Evolutionary conservation across 2,797 vertebrate genomes (phyloP).

Genomic region (Huso huso): DNA sequence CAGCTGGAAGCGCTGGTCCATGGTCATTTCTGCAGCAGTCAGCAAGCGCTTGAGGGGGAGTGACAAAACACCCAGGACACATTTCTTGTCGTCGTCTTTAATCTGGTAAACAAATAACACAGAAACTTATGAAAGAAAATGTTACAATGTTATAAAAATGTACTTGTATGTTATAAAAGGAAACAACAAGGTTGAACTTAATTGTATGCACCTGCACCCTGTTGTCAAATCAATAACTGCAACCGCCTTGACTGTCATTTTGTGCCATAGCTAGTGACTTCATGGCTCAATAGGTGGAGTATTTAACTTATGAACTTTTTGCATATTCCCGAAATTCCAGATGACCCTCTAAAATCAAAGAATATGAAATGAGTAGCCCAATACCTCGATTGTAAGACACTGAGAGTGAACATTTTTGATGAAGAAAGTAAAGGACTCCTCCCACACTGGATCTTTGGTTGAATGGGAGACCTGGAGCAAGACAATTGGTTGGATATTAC

Average conservation of each 20-base stretch:
- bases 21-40: conserved; percentile 54
- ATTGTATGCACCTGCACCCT: too few relatives aligned
- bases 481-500: not conserved
- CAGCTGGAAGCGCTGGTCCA: conserved; percentile 77
- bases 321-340: not conserved
- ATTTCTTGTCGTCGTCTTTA: conserved; percentile 72
- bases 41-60: conserved; percentile 70
- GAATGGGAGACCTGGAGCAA: conserved; percentile 61
- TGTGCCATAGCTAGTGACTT: too few relatives aligned
- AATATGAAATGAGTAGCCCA: not conserved
- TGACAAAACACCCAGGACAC: conserved; percentile 61
- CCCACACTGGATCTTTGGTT: conserved; percentile 79
- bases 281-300: not conserved
- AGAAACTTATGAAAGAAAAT: not conserved
- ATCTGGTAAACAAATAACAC: conserved; percentile 50
- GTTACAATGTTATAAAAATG: not conserved
- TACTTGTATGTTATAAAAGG: not conserved
- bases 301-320: not conserved
- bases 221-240: too few relatives aligned
- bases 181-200: too few relatives aligned
- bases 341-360: not conserved
- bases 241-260: too few relatives aligned
- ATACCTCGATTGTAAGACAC: conserved; percentile 74
- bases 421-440: conserved; percentile 88
- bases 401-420: conserved; percentile 65